Evolutionary conservation across 2,113 vertebrate species (phyloP).

Genomic region (Chelonoidis abingdonii): DNA sequence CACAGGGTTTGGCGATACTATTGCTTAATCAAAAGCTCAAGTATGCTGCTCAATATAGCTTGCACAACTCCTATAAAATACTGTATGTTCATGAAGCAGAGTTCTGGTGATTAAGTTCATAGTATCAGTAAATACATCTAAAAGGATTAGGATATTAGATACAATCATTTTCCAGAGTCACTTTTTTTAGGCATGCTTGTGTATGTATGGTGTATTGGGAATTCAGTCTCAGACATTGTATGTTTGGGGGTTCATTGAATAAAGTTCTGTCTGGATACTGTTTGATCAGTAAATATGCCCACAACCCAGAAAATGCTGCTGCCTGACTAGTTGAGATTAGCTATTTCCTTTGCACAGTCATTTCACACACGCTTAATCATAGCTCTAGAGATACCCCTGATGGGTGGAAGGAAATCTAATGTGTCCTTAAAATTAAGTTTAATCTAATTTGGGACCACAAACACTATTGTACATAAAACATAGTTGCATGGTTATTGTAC

Average conservation of each 20-base stretch:
- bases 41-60: not conserved
- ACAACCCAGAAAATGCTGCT: not conserved
- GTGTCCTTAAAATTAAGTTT: not conserved
- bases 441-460: not conserved
- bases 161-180: not conserved
- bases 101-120: not conserved
- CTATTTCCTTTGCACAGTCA: not conserved
- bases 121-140: not conserved
- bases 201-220: not conserved
- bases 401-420: not conserved
- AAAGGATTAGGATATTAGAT: not conserved
- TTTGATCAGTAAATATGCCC: not conserved
- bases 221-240: not conserved
- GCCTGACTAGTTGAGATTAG: not conserved
- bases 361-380: not conserved
- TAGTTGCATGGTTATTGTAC: not conserved
- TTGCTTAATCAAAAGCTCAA: not conserved
- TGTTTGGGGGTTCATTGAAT: not conserved
- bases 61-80: not conserved
- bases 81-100: not conserved
- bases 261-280: not conserved
- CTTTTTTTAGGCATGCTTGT: not conserved
- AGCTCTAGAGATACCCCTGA: not conserved
- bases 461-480: not conserved
- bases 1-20: not conserved